phyloP scores from a whole-genome alignment of 2,888 invertebrate species.

The Oasisia sp. region DNA sequence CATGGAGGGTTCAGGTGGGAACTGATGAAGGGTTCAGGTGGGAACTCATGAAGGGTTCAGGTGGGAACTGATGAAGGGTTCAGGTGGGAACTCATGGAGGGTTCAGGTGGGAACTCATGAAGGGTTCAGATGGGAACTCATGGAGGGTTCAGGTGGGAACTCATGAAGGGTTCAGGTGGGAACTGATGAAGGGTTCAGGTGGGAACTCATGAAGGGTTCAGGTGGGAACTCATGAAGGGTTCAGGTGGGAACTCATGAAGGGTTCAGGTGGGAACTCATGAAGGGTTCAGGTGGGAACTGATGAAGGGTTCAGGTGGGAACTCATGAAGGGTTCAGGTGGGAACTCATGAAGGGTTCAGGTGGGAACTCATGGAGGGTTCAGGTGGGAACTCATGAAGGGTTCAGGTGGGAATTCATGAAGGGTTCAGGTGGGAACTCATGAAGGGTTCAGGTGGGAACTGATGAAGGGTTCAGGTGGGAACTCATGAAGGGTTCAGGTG shows the following conservation, averaged over 20 bases:
- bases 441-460: conserved; percentile 77
- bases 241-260: conserved; percentile 78
- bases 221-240: conserved; percentile 79
- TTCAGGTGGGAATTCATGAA: conserved; percentile 78
- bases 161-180: conserved; percentile 83
- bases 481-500: conserved; percentile 82
- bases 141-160: conserved; percentile 71
- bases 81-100: conserved; percentile 70
- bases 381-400: conserved; percentile 79
- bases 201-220: conserved; percentile 81
- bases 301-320: conserved; percentile 81
- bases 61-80: conserved; percentile 80
- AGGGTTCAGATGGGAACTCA: too few species aligned
- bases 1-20: conserved; percentile 73
- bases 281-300: conserved; percentile 78
- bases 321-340: conserved; percentile 83
- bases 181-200: conserved; percentile 82
- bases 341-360: conserved; percentile 82
- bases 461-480: conserved; percentile 82
- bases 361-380: too few species aligned
- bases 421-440: conserved; percentile 76
- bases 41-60: conserved; percentile 81
- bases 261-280: conserved; percentile 76
- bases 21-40: conserved; percentile 82
- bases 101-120: conserved; percentile 71